Conservation (phyloP, 2,888 invertebrate genomes). For the Caenorhabditis zanzibari region DNA sequence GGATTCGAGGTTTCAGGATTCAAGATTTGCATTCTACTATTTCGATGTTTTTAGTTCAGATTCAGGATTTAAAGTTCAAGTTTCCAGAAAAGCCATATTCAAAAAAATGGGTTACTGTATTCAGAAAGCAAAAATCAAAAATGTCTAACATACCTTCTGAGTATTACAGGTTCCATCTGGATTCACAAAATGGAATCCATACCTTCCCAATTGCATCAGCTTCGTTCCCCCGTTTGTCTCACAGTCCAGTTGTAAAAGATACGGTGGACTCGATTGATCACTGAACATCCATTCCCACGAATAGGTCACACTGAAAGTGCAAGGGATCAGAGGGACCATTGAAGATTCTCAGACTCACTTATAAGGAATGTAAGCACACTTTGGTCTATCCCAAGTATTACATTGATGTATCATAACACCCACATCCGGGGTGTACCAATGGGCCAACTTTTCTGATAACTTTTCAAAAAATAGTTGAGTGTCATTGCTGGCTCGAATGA, state of each 20-base stretch:
- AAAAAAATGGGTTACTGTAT: too few species aligned
- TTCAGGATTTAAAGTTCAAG: too few species aligned
- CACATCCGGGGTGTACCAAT: slow-evolving; percentile 83
- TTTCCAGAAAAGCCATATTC: too few species aligned
- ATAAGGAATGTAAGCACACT: slow-evolving; percentile 81
- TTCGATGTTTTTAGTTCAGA: too few species aligned
- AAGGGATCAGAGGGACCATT: background rate
- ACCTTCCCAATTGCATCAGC: slow-evolving; percentile 81
- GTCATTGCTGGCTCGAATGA: slow-evolving; percentile 81
- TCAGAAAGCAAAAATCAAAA: too few species aligned
- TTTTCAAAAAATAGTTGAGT: slow-evolving; percentile 82
- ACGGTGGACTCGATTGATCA: slow-evolving; percentile 80
- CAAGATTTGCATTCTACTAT: too few species aligned
- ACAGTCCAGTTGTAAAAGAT: slow-evolving; percentile 82
- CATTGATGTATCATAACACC: slow-evolving; percentile 83
- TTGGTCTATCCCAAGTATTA: slow-evolving; percentile 80
- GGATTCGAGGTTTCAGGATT: too few species aligned
- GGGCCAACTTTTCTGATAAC: slow-evolving; percentile 79
- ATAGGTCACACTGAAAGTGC: slow-evolving; percentile 78
- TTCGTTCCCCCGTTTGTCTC: slow-evolving; percentile 83
- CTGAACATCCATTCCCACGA: slow-evolving; percentile 84
- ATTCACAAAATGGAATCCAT: slow-evolving; percentile 82
- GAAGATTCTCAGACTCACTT: too few species aligned
- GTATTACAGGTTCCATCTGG: slow-evolving; percentile 79
- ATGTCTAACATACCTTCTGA: too few species aligned